Percentiles rank a stretch among this genome's conserved stretches.
These are phyloP conservation scores for Pagetopsis macropterus DNA, from an alignment of 2,797 vertebrate species.

Conservation along the genomic window DNA sequence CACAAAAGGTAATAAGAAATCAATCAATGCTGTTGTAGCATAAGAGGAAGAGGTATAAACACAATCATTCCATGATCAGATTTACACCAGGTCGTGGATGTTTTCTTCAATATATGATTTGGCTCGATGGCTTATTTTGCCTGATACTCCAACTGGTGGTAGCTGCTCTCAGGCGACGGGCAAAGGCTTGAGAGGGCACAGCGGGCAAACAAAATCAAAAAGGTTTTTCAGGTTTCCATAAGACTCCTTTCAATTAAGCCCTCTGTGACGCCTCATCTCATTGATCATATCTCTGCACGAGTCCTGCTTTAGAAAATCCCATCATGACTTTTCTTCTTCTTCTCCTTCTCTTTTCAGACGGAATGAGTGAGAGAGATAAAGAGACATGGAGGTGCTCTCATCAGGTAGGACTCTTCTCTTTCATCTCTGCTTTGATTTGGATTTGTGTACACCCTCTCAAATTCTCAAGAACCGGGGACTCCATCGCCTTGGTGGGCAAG, in stretches of 20 bases:
- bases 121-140: background rate
- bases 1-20: slow-evolving; percentile 34
- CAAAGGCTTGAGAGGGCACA: slow-evolving; percentile 20
- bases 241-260: slow-evolving; percentile 66
- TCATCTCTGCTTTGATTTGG: slow-evolving; percentile 81
- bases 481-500: slow-evolving; percentile 48
- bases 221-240: background rate
- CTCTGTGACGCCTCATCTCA: slow-evolving; percentile 39
- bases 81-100: background rate
- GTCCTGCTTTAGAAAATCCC: slow-evolving; percentile 54
- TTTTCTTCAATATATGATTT: slow-evolving; percentile 4
- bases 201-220: slow-evolving; percentile 15
- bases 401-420: slow-evolving; percentile 67
- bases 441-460: slow-evolving; percentile 68
- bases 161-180: slow-evolving; percentile 16
- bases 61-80: too few species aligned
- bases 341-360: slow-evolving; percentile 25
- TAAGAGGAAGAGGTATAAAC: background rate
- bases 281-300: slow-evolving; percentile 60
- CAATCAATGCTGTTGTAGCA: slow-evolving; percentile 25
- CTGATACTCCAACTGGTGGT: background rate
- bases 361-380: slow-evolving; percentile 45
- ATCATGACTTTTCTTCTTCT: slow-evolving; percentile 46
- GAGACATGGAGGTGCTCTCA: slow-evolving; percentile 56
- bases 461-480: slow-evolving; percentile 60